Conservation (phyloP, 2,113 vertebrate genomes). For the Brachyhypopomus gauderio region DNA sequence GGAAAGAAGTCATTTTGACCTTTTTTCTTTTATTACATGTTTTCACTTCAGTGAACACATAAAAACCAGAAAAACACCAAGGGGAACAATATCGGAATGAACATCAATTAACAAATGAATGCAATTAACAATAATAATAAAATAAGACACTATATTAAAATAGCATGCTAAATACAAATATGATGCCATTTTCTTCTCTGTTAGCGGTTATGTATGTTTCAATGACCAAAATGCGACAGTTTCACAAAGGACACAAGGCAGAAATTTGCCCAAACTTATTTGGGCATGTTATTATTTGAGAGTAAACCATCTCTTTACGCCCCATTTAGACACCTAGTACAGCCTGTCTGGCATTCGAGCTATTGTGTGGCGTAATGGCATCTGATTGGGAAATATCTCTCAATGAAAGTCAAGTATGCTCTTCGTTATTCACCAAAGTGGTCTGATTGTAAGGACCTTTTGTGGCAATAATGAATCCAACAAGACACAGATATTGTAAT, state of each 20-base stretch:
- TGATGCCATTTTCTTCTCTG: too few relatives aligned
- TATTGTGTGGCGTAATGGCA: conserved; percentile 68
- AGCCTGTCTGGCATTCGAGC: conserved; percentile 45
- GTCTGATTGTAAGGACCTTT: conserved; percentile 87
- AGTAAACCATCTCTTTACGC: conserved; percentile 8
- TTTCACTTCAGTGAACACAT: conserved; percentile 66
- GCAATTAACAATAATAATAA: background rate
- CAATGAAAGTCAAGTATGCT: conserved; percentile 93
- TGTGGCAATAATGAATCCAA: conserved; percentile 90
- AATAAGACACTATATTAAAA: background rate
- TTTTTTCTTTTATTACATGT: conserved; percentile 70
- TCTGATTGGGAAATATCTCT: conserved; percentile 84
- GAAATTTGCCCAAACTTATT: background rate
- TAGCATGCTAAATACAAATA: background rate
- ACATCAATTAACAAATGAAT: background rate
- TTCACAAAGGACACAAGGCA: background rate
- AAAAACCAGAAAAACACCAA: conserved; percentile 69
- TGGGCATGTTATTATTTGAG: background rate
- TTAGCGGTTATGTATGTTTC: too few relatives aligned
- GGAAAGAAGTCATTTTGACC: conserved; percentile 53
- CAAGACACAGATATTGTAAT: conserved; percentile 85
- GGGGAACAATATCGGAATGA: conserved; percentile 62
- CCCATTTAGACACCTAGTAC: conserved; percentile 45
- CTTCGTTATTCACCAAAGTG: conserved; percentile 93
- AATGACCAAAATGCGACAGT: too few relatives aligned